Conservation (phyloP, 2,888 invertebrate genomes). For the Pammene fasciana region DNA sequence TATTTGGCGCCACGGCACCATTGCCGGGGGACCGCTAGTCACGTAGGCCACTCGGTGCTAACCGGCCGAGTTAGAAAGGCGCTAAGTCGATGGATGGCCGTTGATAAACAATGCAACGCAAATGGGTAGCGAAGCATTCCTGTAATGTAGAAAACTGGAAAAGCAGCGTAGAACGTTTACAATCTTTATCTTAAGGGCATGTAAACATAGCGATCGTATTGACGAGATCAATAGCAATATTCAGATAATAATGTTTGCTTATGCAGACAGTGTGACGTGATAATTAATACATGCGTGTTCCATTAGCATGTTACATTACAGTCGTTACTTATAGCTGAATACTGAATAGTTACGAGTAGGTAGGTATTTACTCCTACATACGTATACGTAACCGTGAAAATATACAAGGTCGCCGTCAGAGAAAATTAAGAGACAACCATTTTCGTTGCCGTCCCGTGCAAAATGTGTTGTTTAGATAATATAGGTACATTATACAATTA, state of each 20-base stretch:
- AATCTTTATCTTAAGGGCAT: constrained; percentile 33
- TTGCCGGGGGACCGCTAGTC: constrained; percentile 75
- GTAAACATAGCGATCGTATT: constrained; percentile 24
- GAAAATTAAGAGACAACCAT: constrained; percentile 8
- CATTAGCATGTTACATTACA: constrained; percentile 15
- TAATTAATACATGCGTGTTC: constrained; percentile 9
- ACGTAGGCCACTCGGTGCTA: constrained; percentile 78
- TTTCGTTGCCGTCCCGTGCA: neutral
- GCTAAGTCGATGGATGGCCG: constrained; percentile 14
- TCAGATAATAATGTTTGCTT: constrained; percentile 7
- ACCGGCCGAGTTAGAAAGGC: constrained; percentile 59
- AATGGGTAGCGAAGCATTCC: constrained; percentile 52
- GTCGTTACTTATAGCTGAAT: neutral
- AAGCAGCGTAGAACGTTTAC: constrained; percentile 34
- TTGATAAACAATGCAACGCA: constrained; percentile 39
- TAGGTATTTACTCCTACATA: constrained; percentile 17
- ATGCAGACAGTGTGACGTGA: neutral
- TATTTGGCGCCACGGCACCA: constrained; percentile 80
- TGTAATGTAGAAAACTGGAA: constrained; percentile 60
- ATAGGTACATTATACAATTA: neutral
- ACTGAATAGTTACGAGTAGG: neutral
- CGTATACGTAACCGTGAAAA: constrained; percentile 25
- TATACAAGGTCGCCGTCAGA: constrained; percentile 22
- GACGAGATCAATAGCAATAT: constrained; percentile 29
- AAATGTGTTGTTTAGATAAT: constrained; percentile 1